phyloP scores from a whole-genome alignment of 2,113 vertebrate genomes.

The Chiloscyllium plagiosum region DNA sequence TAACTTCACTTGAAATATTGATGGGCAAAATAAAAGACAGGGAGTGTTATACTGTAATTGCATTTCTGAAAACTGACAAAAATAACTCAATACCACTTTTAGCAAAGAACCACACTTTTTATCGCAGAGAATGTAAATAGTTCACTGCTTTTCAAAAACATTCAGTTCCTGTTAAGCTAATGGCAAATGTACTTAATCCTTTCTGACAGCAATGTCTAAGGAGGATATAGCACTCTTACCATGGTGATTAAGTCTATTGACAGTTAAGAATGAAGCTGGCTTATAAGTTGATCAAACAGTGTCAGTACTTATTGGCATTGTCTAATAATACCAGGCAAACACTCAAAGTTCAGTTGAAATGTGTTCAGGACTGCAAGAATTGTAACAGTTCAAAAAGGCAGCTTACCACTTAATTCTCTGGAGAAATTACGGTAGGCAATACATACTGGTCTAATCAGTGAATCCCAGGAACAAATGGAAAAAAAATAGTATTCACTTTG shows the following conservation, averaged over 20 bases:
- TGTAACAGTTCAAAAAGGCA: too few species aligned
- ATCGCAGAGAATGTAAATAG: background rate
- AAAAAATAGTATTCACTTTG: too few species aligned
- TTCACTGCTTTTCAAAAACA: background rate
- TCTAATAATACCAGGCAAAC: background rate
- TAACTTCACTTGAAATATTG: background rate
- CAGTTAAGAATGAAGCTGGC: background rate
- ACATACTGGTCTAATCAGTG: too few species aligned
- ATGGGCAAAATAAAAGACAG: background rate
- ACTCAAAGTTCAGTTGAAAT: background rate
- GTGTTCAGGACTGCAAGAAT: background rate
- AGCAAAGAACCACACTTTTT: background rate
- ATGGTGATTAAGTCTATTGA: background rate
- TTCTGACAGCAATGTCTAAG: background rate
- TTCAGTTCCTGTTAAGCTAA: constrained; percentile 1
- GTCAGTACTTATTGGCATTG: background rate
- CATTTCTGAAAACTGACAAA: background rate
- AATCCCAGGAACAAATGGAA: too few species aligned
- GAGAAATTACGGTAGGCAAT: too few species aligned
- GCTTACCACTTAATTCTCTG: too few species aligned
- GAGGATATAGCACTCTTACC: background rate
- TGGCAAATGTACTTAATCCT: background rate
- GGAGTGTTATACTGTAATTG: background rate
- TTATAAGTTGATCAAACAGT: background rate
- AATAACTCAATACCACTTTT: background rate